Conservation (phyloP, 2,113 vertebrate species). For the Galeopterus variegatus region DNA sequence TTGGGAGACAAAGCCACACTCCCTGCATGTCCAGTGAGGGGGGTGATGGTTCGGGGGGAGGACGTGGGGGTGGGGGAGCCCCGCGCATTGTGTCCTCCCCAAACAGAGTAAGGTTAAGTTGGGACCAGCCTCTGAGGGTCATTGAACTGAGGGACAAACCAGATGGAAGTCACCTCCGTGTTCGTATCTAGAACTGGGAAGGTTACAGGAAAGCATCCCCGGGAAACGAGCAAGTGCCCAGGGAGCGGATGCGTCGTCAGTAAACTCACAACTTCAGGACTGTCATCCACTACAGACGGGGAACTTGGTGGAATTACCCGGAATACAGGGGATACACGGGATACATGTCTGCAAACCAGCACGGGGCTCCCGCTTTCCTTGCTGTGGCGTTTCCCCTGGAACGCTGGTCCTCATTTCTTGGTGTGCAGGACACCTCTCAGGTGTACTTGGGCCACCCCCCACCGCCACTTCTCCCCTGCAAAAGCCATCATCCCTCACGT, state of each 20-base stretch:
- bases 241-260: rapidly evolving
- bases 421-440: too few species aligned
- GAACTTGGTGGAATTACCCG: background rate
- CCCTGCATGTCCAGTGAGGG: background rate
- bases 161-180: background rate
- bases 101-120: background rate
- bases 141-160: background rate
- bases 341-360: too few species aligned
- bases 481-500: too few species aligned
- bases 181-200: too few species aligned
- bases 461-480: too few species aligned
- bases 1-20: background rate
- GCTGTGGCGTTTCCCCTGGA: too few species aligned
- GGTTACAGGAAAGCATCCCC: rapidly evolving
- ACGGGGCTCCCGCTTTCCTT: too few species aligned
- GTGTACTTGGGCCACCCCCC: too few species aligned
- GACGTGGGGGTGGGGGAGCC: too few species aligned
- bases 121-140: background rate
- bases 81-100: background rate
- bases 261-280: background rate
- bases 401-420: too few species aligned
- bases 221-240: background rate
- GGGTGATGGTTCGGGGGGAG: rapidly evolving
- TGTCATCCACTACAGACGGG: rapidly evolving
- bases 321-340: too few species aligned